phyloP scores from a whole-genome alignment of 2,113 vertebrate species.

The Megaceryle torquata region DNA sequence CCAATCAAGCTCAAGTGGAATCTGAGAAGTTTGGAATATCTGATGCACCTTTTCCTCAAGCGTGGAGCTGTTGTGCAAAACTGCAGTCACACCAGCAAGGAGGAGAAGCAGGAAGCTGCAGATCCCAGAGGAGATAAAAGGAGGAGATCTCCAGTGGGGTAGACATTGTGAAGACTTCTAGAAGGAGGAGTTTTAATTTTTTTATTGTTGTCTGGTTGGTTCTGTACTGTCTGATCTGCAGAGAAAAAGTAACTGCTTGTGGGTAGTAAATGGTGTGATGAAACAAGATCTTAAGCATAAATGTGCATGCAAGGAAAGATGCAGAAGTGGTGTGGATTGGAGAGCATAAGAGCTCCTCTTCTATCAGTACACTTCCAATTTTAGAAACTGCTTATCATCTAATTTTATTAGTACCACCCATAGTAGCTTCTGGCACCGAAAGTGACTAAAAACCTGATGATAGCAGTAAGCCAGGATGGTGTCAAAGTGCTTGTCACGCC shows the following conservation, averaged over 20 bases:
- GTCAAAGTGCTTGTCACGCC: background rate
- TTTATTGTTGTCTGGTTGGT: background rate
- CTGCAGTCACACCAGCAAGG: rapidly evolving
- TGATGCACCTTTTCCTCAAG: background rate
- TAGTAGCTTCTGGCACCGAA: background rate
- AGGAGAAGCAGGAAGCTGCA: background rate
- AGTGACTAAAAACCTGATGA: background rate
- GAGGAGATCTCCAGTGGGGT: background rate
- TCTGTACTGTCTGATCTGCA: background rate
- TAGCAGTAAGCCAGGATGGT: background rate
- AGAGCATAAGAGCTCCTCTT: background rate
- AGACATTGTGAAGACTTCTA: background rate
- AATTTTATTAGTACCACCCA: background rate
- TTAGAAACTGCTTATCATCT: background rate
- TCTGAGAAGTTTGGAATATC: background rate
- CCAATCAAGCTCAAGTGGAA: background rate
- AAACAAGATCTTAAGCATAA: background rate
- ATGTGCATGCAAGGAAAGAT: background rate
- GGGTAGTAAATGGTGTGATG: background rate
- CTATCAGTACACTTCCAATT: background rate
- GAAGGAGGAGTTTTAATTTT: background rate
- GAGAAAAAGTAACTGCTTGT: background rate
- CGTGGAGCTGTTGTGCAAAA: background rate
- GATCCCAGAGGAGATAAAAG: background rate
- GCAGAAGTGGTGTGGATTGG: background rate